These are phyloP conservation scores for Oxyura jamaicensis DNA, from an alignment of 2,113 vertebrate genomes.

Conservation along the genomic window DNA sequence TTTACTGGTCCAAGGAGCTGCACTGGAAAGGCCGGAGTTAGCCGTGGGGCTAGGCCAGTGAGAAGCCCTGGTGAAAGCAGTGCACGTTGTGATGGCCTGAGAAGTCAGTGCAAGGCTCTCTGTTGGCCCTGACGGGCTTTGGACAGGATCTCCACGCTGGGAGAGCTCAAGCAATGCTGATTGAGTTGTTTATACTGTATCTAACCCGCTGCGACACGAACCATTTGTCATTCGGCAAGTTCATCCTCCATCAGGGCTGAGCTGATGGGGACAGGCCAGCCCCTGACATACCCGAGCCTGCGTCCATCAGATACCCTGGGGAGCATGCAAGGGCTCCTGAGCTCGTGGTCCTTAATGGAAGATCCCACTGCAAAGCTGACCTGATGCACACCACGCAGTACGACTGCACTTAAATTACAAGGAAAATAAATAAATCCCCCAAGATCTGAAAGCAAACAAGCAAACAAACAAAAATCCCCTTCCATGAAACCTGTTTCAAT, in stretches of 20 bases:
- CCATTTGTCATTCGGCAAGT: neutral
- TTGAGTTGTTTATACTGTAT: neutral
- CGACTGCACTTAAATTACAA: neutral
- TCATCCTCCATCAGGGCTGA: neutral
- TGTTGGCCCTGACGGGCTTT: neutral
- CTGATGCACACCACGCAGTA: neutral
- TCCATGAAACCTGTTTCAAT: constrained; percentile 19
- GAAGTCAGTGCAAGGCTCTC: neutral
- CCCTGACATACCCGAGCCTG: neutral
- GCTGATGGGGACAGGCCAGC: neutral
- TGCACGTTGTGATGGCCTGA: neutral
- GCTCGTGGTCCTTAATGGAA: neutral
- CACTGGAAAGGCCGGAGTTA: neutral
- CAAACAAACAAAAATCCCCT: neutral
- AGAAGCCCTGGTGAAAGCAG: neutral
- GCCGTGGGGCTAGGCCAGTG: fast-evolving
- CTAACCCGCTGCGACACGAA: neutral
- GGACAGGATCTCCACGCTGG: neutral
- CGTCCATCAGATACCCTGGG: neutral
- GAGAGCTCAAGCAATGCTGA: neutral
- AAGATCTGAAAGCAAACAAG: neutral
- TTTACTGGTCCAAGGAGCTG: neutral
- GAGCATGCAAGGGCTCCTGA: neutral
- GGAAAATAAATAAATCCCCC: too few relatives aligned
- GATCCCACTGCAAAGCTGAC: neutral